Conservation (phyloP, 2,797 vertebrate genomes). For the Malurus splendens region DNA sequence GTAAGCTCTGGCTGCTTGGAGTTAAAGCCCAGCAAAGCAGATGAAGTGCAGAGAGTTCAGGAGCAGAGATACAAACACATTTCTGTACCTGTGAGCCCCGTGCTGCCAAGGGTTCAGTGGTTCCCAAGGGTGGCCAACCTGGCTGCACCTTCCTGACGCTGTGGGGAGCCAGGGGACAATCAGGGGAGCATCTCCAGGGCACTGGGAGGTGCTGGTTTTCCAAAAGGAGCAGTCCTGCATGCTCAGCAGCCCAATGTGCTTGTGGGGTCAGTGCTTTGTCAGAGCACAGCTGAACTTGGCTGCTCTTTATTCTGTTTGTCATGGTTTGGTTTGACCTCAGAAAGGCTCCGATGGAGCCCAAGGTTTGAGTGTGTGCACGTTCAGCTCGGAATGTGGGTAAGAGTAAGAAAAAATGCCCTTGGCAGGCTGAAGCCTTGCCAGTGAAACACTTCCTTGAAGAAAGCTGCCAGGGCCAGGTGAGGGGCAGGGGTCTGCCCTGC, state of each 20-base stretch:
- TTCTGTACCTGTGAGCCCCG: background rate
- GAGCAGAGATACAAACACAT: background rate
- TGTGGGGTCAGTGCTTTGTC: background rate
- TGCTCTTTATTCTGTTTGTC: background rate
- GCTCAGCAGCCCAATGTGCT: background rate
- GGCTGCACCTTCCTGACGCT: background rate
- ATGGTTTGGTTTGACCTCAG: background rate
- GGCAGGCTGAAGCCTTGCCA: background rate
- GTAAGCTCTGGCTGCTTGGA: background rate
- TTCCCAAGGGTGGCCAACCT: background rate
- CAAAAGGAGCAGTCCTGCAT: background rate
- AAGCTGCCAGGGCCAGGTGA: background rate
- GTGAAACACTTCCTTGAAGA: background rate
- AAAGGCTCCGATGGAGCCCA: background rate
- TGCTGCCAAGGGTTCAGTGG: background rate
- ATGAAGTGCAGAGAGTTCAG: background rate
- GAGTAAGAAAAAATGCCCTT: background rate
- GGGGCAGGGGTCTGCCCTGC: background rate
- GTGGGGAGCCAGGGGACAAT: background rate
- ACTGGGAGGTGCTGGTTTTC: background rate
- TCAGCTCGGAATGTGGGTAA: background rate
- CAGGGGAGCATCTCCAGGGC: background rate
- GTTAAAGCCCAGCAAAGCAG: background rate
- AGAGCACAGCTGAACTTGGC: background rate
- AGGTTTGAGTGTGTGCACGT: background rate